These are phyloP conservation scores for Hippopotamyrus pictus DNA, from an alignment of 2,797 vertebrate genomes.

Conservation along the genomic window DNA sequence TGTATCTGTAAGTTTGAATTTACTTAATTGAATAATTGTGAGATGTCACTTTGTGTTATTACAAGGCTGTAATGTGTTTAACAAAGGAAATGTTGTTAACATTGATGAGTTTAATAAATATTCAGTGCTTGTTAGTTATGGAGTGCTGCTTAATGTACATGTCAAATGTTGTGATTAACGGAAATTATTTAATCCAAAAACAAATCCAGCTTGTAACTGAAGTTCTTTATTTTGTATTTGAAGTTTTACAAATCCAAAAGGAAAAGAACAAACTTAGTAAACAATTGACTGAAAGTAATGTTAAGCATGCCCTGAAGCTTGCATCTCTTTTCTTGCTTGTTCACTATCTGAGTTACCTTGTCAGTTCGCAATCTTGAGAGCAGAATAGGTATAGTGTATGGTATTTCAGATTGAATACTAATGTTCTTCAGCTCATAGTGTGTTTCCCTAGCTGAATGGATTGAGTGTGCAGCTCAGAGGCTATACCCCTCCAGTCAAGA, in stretches of 20 bases:
- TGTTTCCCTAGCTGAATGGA: too few species aligned
- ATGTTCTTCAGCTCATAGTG: background rate
- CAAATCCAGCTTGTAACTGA: too few species aligned
- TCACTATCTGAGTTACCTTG: background rate
- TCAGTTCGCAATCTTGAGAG: background rate
- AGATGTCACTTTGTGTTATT: background rate
- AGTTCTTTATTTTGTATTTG: too few species aligned
- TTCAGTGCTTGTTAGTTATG: background rate
- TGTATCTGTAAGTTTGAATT: background rate
- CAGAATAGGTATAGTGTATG: background rate
- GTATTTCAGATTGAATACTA: background rate
- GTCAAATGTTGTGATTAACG: background rate
- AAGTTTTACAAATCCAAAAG: background rate
- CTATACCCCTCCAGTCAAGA: background rate
- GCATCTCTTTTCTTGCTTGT: background rate
- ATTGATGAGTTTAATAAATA: background rate
- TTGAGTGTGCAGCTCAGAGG: too few species aligned
- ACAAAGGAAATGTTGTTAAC: background rate
- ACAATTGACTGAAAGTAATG: background rate
- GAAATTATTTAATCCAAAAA: too few species aligned
- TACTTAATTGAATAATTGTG: background rate
- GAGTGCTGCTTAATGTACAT: background rate
- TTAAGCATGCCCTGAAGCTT: background rate
- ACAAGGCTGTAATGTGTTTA: background rate
- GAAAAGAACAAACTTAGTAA: background rate